Conservation (phyloP, 2,113 vertebrate genomes). For the Charina bottae region DNA sequence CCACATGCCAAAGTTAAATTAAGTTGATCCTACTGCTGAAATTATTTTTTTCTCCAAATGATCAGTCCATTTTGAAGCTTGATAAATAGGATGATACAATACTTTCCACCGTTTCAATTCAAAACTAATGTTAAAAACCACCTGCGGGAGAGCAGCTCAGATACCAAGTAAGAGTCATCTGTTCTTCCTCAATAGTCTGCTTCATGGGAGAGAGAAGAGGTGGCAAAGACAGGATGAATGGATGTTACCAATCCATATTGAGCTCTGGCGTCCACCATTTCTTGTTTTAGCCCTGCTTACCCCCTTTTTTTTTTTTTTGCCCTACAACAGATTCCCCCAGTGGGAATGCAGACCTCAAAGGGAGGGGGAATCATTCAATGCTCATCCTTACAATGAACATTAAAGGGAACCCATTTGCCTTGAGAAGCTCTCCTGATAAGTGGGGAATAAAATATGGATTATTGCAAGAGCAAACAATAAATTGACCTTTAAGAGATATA, state of each 20-base stretch:
- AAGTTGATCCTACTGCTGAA: background rate
- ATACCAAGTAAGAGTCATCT: no score
- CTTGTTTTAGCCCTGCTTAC: background rate
- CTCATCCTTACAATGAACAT: no score
- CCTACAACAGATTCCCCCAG: background rate
- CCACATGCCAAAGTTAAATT: background rate
- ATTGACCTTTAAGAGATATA: background rate
- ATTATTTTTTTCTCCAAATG: background rate
- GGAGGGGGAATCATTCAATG: no score
- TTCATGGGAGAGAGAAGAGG: background rate
- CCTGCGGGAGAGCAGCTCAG: background rate
- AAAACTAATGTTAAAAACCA: background rate
- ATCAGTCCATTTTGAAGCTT: background rate
- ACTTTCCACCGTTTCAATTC: background rate
- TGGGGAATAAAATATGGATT: background rate
- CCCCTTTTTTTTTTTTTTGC: background rate
- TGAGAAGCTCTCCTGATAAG: no score
- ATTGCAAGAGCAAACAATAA: background rate
- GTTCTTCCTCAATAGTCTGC: background rate
- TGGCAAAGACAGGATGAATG: no score
- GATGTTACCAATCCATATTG: background rate
- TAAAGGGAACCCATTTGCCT: no score
- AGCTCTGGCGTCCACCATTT: background rate
- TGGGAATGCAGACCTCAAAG: background rate
- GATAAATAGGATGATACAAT: background rate